Evolutionary conservation across 23 tunicate species (phyloP).

Genomic region (Styela clava): DNA sequence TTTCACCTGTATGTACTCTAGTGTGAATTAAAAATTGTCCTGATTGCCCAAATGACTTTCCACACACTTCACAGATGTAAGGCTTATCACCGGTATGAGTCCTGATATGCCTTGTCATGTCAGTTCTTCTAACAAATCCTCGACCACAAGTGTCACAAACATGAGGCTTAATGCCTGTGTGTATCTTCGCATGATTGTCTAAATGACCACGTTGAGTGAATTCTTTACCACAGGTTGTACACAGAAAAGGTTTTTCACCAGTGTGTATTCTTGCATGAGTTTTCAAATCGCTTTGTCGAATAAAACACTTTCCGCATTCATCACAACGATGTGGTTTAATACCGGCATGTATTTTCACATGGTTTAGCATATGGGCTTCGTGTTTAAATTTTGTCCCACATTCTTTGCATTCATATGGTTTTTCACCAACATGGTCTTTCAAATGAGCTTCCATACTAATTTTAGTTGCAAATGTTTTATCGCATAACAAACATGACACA

Average conservation of each 20-base stretch:
- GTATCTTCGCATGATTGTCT: neutral
- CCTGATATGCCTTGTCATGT: neutral
- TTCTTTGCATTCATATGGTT: neutral
- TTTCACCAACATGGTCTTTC: neutral
- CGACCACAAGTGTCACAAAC: neutral
- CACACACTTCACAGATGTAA: neutral
- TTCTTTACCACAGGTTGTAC: constrained; percentile 66
- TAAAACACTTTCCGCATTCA: constrained; percentile 53
- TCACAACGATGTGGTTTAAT: constrained; percentile 53
- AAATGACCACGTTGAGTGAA: constrained; percentile 26
- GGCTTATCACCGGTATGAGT: neutral
- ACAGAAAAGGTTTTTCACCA: constrained; percentile 76
- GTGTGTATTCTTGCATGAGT: constrained; percentile 65
- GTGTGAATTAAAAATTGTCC: neutral
- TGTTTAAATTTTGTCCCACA: neutral
- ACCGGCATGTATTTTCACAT: constrained; percentile 54
- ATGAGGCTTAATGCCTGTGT: neutral
- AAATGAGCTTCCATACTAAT: neutral
- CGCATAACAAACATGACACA: neutral
- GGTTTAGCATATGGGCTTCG: neutral
- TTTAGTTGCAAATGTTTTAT: neutral
- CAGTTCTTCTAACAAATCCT: neutral
- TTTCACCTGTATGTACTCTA: constrained; percentile 33
- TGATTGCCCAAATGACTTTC: neutral
- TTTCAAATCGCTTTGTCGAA: constrained; percentile 39